Conservation (phyloP, 2,113 vertebrate species). For the Rhea pennata region DNA sequence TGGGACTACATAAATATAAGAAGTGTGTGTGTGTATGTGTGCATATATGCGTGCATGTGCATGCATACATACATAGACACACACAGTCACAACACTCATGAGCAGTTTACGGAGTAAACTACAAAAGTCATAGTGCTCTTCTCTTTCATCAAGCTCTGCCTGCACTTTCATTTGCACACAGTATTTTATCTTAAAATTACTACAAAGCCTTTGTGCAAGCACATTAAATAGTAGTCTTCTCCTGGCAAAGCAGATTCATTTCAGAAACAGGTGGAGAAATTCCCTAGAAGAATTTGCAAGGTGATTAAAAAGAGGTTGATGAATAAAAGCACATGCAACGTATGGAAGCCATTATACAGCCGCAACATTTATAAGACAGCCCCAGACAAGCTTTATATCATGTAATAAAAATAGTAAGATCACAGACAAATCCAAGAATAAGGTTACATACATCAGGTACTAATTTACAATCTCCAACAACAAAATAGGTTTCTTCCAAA, state of each 20-base stretch:
- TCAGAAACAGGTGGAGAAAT: constrained; percentile 1
- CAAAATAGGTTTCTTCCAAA: not conserved
- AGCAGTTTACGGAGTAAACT: not conserved
- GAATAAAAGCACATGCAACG: not conserved
- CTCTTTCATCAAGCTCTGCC: not conserved
- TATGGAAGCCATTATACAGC: not conserved
- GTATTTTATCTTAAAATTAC: not conserved
- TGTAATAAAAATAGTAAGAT: constrained; percentile 17
- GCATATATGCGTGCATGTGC: not conserved
- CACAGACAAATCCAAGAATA: constrained; percentile 28
- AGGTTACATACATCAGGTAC: not conserved
- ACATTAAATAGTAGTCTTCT: not conserved
- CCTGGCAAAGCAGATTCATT: not conserved
- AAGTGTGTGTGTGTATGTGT: no score
- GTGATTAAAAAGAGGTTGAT: constrained; percentile 16
- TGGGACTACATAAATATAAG: not conserved
- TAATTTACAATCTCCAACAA: not conserved
- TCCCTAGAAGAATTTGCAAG: not conserved
- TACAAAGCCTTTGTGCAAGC: not conserved
- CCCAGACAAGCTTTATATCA: constrained; percentile 6
- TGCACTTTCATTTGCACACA: not conserved
- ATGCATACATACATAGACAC: not conserved
- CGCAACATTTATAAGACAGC: constrained; percentile 20
- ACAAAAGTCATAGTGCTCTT: not conserved
- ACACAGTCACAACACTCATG: not conserved